phyloP scores from a whole-genome alignment of 2,113 vertebrate species.

The Cichladusa arquata region DNA sequence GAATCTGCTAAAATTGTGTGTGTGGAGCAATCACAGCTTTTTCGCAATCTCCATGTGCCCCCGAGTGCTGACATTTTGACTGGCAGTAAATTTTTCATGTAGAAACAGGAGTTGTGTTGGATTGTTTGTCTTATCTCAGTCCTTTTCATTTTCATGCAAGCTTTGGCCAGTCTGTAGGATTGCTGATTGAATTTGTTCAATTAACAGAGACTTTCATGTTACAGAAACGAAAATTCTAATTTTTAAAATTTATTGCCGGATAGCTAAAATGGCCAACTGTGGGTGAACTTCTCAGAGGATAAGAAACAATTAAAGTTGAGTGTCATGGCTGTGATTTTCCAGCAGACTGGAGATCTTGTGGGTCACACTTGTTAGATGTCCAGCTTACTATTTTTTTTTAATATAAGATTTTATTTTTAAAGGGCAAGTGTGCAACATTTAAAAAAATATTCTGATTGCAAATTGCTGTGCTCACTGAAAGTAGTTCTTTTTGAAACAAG shows the following conservation, averaged over 20 bases:
- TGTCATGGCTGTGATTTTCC: neutral
- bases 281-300: neutral
- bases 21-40: neutral
- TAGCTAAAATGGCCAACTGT: neutral
- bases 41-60: rapidly evolving
- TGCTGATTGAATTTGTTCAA: neutral
- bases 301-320: neutral
- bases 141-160: neutral
- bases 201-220: neutral
- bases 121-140: neutral
- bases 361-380: neutral
- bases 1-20: neutral
- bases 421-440: neutral
- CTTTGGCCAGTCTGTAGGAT: neutral
- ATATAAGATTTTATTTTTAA: neutral
- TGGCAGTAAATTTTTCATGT: neutral
- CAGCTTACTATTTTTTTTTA: neutral
- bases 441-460: neutral
- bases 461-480: neutral
- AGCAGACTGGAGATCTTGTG: neutral
- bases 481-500: neutral
- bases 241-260: neutral
- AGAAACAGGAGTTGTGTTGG: neutral
- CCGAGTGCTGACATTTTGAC: neutral
- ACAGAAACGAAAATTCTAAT: neutral